These are phyloP conservation scores for Megaleporinus macrocephalus DNA, from an alignment of 2,113 vertebrate genomes.

Conservation along the genomic window DNA sequence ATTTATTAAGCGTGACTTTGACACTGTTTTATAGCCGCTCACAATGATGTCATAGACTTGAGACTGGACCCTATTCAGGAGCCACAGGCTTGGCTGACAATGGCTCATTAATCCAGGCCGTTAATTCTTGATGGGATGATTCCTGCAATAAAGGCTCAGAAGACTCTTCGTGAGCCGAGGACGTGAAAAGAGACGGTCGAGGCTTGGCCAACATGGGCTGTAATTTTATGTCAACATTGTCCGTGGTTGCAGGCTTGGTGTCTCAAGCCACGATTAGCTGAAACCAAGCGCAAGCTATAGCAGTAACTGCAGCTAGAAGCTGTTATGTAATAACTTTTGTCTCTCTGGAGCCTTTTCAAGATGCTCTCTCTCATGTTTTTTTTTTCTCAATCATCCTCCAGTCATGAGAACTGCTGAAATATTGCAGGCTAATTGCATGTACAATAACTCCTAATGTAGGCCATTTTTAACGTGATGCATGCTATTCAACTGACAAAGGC, in stretches of 20 bases:
- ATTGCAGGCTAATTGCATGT: neutral
- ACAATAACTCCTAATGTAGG: neutral
- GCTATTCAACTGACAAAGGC: neutral
- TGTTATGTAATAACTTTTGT: slow-evolving; percentile 4
- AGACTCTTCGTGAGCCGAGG: slow-evolving; percentile 44
- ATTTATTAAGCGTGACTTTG: slow-evolving; percentile 42
- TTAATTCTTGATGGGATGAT: slow-evolving; percentile 53
- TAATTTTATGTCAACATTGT: slow-evolving; percentile 24
- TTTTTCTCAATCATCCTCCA: neutral
- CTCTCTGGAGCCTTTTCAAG: neutral
- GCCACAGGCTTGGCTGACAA: slow-evolving; percentile 48
- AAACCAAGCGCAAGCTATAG: neutral
- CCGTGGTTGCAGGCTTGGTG: neutral
- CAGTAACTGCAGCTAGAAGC: neutral
- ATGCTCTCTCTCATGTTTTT: neutral
- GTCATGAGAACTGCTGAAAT: neutral
- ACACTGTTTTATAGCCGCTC: slow-evolving; percentile 53
- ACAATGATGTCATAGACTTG: slow-evolving; percentile 51
- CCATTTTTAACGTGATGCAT: neutral
- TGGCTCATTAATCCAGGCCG: slow-evolving; percentile 53
- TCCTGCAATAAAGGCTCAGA: slow-evolving; percentile 49
- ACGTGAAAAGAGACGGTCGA: slow-evolving; percentile 37
- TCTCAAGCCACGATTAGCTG: neutral
- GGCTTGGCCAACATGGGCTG: neutral
- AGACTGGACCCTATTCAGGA: slow-evolving; percentile 45